Base-by-base conservation (phyloP, 2,797 vertebrate species). In the Macropodus opercularis region DNA sequence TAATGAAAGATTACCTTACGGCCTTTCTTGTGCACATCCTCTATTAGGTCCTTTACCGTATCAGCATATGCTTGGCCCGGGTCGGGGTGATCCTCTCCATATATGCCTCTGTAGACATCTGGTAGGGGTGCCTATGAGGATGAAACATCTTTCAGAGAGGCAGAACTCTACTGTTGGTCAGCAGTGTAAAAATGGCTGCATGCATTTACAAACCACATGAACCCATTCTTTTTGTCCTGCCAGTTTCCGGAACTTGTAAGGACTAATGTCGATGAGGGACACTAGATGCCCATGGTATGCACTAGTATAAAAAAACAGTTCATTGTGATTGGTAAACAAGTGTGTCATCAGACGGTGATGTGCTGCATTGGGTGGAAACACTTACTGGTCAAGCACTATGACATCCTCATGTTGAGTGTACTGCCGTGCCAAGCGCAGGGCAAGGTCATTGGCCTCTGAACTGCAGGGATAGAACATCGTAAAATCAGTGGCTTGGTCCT, bases 191-290 rank as follows among this genome's bases (percentile, higher is more conserved):
- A 4, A 66, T 56, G 12, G 11, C 49, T 8, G 2, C 51, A n/a
- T 44, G 21, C 26, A 40, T 64, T 21, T 87, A 94, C 96, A 49
- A 89, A 99, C 96, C 96, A 99, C 96, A 1, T 98, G 97, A 88
- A 98, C 96, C 96, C 95, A 98, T 69, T 99, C 95, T 92, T 96
- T 98, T 88, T 98, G 95, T 81, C 95, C 95, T 34, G 87, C 87
- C 85, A 98, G 90, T 88, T 95, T 94, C 79, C 91, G 91, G 92
- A 99, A 99, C 90, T 99, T 99, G 92, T 99, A 98, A 43, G 97
- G 97, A 81, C 97, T 99, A 88, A 99, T 98, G 91, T 98, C 95
- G 55, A 96, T 97, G 89, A 99, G 90, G 62, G 96, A 96, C 87
- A 89, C 95, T 72, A 98, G 93, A 88, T 98, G 93, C 51, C 97